Base-by-base conservation (phyloP, 2,888 invertebrate genomes). In the Microctonus hyperodae region DNA sequence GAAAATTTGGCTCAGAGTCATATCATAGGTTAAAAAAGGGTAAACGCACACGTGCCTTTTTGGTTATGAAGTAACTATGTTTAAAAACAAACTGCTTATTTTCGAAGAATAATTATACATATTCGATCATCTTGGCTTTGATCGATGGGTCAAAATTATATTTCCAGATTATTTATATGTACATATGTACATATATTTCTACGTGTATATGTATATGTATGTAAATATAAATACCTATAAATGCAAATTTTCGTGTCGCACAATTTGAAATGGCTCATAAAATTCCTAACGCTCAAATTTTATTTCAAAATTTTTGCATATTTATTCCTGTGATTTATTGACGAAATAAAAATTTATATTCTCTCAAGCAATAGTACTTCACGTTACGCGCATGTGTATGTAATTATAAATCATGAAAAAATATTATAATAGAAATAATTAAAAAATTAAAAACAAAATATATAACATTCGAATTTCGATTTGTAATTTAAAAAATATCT, bases 231-330 rank as follows among this genome's bases (percentile, higher is more conserved):
- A 28, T 53, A 53, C 5, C 23, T 40, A 55, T 40, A 48, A 48
- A 60, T 48, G 16, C 16, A 16, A 44, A 48, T 20, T 60, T 33
- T 31, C 48, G 48, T 31, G 25, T 44, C 44, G 59, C 37, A 53
- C 44, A 53, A 58, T 20, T 57, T 16, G 50, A 16, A 55, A 64
- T 23, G 58, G 58, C 58, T 51, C 64, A 58, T 64, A 64, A 64
- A 64, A 5, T 25, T 58, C 58, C 37, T 20, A 23, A 33, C 48
- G 57, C 51, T 35, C 64, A 57, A 48, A 57, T 51, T 22, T 58
- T 35, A 64, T 64, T 64, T 64, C 51, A 58, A n/a, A 64, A 58
- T 64, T 58, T 64, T 22, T 28, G 58, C 35, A 44, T 44, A 64
- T 57, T 64, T 64, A 58, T 20, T 33, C n/a, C 35, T 58, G 31